Percentiles rank a stretch among this genome's conserved stretches.
These are phyloP conservation scores for Leucophenga montana DNA, from an alignment of 2,888 invertebrate genomes.

Conservation along the genomic window DNA sequence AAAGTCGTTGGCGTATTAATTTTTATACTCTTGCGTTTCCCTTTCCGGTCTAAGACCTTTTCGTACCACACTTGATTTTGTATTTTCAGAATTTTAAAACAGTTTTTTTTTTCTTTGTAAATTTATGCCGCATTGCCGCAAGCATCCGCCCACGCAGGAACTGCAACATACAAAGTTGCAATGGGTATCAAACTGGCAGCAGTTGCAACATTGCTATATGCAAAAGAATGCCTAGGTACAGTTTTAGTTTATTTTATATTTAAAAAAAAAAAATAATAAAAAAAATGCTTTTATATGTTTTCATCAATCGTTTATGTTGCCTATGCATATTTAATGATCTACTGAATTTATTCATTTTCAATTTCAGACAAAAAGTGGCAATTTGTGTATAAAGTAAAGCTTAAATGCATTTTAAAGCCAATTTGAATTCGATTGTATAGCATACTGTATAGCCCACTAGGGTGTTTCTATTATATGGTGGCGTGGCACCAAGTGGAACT, in stretches of 20 bases:
- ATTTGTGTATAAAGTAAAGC: too few relatives aligned
- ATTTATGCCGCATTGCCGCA: slow-evolving; percentile 19
- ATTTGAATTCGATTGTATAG: too few relatives aligned
- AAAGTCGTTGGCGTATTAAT: slow-evolving; percentile 12
- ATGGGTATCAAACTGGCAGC: not conserved
- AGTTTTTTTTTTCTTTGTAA: slow-evolving; percentile 13
- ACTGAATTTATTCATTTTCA: not conserved
- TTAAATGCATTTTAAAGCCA: too few relatives aligned
- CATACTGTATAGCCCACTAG: too few relatives aligned
- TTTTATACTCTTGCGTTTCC: slow-evolving; percentile 9
- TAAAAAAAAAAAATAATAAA: not conserved
- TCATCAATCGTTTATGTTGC: not conserved
- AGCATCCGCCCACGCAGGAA: not conserved
- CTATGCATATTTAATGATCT: not conserved
- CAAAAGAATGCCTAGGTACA: not conserved
- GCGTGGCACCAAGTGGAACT: too few relatives aligned
- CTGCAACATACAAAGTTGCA: not conserved
- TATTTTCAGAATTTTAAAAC: not conserved
- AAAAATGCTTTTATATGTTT: not conserved
- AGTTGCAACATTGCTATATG: not conserved
- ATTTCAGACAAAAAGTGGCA: not conserved
- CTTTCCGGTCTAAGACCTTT: slow-evolving; percentile 8
- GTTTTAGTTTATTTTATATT: too few relatives aligned
- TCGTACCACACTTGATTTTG: not conserved
- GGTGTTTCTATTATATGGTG: too few relatives aligned